Base-by-base conservation (phyloP, 2,113 vertebrate species). In the Lepisosteus oculatus region DNA sequence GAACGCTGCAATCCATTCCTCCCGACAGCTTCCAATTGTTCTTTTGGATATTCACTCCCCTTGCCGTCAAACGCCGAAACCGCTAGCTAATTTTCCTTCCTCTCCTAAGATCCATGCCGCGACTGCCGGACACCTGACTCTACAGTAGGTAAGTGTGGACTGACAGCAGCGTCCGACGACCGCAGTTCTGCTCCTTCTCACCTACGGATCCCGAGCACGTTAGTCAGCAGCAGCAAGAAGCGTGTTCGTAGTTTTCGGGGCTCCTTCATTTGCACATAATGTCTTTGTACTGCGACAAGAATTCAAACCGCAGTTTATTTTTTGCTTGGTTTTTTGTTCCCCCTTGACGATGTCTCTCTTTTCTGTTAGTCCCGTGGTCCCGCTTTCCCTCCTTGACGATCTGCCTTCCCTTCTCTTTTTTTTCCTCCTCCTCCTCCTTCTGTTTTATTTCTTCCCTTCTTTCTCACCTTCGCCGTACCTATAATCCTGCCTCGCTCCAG, bases 1-100 rank as follows among this genome's bases (percentile, higher is more conserved):
- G 85, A 41, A 86, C 85, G 85, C 94, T 94, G 89, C 95, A 91
- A 83, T 95, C 95, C 94, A 97, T 93, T 75, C 71, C 86, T 78
- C 45, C 64, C 69, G 61, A 73, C 69, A 70, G 65, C 70, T 71
- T 62, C 86, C 84, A 85, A 83, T 74, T 84, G 74, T 11, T 79
- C 65, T 59, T 66, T 68, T 68, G 42, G 29, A 44, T 43, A 54
- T 75, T 62, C 71, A 68, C 51, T 67, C 47, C 61, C 75, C 29
- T 56, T 68, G 43, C 47, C 56, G 43, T 47, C 42, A 64, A 42
- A 8, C 42, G 51, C 55, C 12, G n/a, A 8, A 55, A 51, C 8
- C 72, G 80, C 81, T 87, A 85, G 76, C 85, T 90, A 76, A 71
- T 85, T 68, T 67, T 75, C n/a, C 78, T 78, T 47, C 74, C 79